A percentile compares a stretch with the other conserved stretches of the same genome.
Conservation (phyloP, 2,888 invertebrate genomes). For the Tetranychus truncatus region DNA sequence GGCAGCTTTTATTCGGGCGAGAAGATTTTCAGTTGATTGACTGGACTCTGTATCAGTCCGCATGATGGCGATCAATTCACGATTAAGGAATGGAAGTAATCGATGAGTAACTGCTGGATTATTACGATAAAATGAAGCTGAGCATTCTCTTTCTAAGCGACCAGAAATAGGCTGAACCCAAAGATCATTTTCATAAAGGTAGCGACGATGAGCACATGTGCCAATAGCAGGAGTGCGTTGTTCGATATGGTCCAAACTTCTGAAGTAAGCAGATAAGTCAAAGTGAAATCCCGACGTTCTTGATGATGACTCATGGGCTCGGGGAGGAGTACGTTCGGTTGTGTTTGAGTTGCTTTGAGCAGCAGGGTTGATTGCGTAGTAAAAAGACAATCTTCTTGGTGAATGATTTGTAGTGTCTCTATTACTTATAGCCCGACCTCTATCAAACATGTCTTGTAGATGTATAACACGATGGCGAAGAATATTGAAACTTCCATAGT, state of each 20-base stretch:
- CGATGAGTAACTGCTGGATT: constrained; percentile 61
- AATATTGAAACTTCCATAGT: neutral
- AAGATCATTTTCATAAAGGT: constrained; percentile 54
- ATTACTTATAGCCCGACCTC: neutral
- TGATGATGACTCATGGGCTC: neutral
- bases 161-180: constrained; percentile 51
- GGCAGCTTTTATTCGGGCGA: constrained; percentile 49
- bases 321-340: neutral
- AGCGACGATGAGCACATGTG: constrained; percentile 39
- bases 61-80: constrained; percentile 56
- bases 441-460: neutral
- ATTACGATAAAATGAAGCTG: constrained; percentile 39
- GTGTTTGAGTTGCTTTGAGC: neutral
- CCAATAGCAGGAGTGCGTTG: constrained; percentile 13
- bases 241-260: constrained; percentile 4
- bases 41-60: constrained; percentile 34
- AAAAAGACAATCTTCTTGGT: neutral
- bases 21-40: constrained; percentile 34
- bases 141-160: constrained; percentile 47
- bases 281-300: neutral
- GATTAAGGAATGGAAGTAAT: constrained; percentile 65
- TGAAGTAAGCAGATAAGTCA: neutral
- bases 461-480: neutral
- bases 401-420: neutral
- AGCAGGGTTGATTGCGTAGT: neutral